These are phyloP conservation scores for Didymodactylos carnosus DNA, from an alignment of 2,888 invertebrate genomes.

Conservation along the genomic window DNA sequence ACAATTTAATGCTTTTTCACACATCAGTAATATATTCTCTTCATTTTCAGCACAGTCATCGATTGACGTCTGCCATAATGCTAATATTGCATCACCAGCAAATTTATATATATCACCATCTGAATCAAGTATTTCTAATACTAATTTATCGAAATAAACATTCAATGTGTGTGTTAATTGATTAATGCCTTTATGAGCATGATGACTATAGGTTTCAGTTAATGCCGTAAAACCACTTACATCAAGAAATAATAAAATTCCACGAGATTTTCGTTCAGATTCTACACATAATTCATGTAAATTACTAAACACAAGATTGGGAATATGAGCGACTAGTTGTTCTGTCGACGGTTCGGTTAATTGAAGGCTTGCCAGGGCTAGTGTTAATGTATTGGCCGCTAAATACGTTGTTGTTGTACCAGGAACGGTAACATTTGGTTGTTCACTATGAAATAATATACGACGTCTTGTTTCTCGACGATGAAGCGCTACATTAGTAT, in stretches of 20 bases:
- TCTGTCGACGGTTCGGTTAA: no score
- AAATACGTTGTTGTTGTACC: no score
- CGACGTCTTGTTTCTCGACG: no score
- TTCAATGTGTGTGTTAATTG: slow-evolving; percentile 47
- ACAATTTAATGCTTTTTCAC: slow-evolving; percentile 18
- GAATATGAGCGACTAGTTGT: neutral
- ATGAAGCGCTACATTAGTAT: no score
- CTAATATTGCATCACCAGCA: slow-evolving; percentile 28
- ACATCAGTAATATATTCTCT: neutral
- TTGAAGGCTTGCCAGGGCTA: no score
- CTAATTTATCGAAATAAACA: slow-evolving; percentile 45
- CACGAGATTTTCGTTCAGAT: neutral
- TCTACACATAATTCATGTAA: neutral
- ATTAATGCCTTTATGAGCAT: slow-evolving; percentile 47
- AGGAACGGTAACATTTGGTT: no score
- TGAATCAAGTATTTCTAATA: slow-evolving; percentile 30
- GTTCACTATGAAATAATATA: no score
- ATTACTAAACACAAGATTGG: neutral
- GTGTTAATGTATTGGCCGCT: no score
- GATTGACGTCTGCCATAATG: slow-evolving; percentile 20
- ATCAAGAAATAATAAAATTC: neutral
- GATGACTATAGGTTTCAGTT: slow-evolving; percentile 42
- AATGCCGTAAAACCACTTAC: slow-evolving; percentile 41
- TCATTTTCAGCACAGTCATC: neutral
- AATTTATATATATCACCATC: slow-evolving; percentile 29